Evolutionary conservation across 2,888 invertebrate species (phyloP), one percentile per base, ranked within the genome.

Genomic region (Rambutsinella grinnellia): DNA sequence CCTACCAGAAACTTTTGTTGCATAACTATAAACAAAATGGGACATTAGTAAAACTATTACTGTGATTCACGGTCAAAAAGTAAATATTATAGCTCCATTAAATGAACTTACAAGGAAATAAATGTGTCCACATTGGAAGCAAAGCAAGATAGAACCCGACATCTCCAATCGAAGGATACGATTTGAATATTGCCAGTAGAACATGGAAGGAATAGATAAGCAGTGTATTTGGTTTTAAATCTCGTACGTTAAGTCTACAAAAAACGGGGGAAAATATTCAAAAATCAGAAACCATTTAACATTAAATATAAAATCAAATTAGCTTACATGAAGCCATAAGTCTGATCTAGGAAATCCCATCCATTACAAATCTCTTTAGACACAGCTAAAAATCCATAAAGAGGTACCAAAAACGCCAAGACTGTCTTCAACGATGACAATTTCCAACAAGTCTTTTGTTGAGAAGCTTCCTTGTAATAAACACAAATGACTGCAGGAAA

Each of bases 101-200:
- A 27, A 17, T 57, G 21, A 60, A 90, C 93, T 92, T 89, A 95
- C 95, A 94, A 85, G 91, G 90, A 86, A 94, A 94, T 66, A 95
- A 89, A 87, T 96, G 94, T 85, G 92, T 92, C 94, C 97, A 97
- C 86, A 96, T 90, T 15, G 98, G 98, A 69, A 99, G 86, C 10
- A 99, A 88, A 6, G 97, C 92, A 83, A 99, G 88, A 85, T 96
- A 95, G 85, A 99, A 93, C 60, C 94, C 95, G 76, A 97, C 93
- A 88, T 99, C 99, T 44, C 97, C 98, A 68, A 99, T 89, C 84
- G 95, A 94, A 0, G 99, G 99, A 88, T 99, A 99, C 0, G 99
- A 97, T 85, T 97, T 94, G 87, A 99, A 99, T 85, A 99, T 94
- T 0, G 95, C 91, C 80, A 93, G 93, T 8, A 99, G 88, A 36